phyloP scores from a whole-genome alignment of 2,797 vertebrate genomes.

The Tauraco hartlaubi region DNA sequence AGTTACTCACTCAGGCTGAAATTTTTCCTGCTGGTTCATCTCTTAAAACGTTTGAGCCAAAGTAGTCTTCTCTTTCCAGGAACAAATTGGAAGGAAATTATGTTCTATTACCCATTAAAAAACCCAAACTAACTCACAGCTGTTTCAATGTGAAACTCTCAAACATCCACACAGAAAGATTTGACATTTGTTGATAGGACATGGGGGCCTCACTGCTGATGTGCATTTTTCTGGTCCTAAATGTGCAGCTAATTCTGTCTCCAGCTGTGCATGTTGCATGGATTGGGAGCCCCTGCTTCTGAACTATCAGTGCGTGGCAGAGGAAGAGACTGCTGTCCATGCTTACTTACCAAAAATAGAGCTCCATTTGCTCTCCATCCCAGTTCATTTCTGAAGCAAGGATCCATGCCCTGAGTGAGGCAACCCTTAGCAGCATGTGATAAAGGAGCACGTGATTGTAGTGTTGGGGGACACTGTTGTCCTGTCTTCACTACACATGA shows the following conservation, averaged over 20 bases:
- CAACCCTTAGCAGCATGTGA: not conserved
- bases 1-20: not conserved
- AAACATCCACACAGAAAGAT: not conserved
- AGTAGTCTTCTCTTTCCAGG: constrained; percentile 57
- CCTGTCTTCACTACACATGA: not conserved
- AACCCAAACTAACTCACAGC: constrained; percentile 28
- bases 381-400: not conserved
- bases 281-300: not conserved
- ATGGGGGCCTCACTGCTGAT: not conserved
- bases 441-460: not conserved
- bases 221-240: not conserved
- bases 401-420: not conserved
- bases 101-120: constrained; percentile 49
- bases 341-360: not conserved
- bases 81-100: constrained; percentile 68
- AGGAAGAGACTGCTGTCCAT: not conserved
- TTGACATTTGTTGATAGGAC: not conserved
- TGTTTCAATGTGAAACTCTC: constrained; percentile 29
- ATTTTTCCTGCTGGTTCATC: constrained; percentile 52
- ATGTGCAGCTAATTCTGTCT: not conserved
- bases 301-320: not conserved
- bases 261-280: not conserved
- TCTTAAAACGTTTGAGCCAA: constrained; percentile 49
- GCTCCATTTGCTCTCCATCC: not conserved
- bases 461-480: not conserved